These are phyloP conservation scores for Pandion haliaetus DNA, from an alignment of 2,113 vertebrate species.

Conservation along the genomic window DNA sequence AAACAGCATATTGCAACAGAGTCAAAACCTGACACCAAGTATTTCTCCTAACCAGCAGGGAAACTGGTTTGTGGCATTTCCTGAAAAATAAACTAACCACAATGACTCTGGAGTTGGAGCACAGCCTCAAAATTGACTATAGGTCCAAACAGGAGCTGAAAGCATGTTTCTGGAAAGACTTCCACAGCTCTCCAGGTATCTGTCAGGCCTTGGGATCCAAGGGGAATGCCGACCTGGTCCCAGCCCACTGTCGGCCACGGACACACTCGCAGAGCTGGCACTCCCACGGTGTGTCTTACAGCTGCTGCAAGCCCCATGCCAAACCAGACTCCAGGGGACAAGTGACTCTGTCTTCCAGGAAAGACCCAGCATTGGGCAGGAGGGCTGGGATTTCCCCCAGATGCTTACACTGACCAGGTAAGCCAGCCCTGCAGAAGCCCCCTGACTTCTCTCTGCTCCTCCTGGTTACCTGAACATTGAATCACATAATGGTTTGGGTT, in stretches of 20 bases:
- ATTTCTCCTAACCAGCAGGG: background rate
- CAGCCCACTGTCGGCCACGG: accelerated
- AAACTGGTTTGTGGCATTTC: background rate
- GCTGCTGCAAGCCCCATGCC: background rate
- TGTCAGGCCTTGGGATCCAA: background rate
- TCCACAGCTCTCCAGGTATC: background rate
- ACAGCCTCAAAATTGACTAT: background rate
- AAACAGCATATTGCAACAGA: conserved; percentile 22
- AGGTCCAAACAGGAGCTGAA: background rate
- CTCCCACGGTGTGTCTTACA: background rate
- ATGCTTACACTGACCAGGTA: background rate
- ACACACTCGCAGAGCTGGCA: background rate
- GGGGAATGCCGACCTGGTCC: background rate
- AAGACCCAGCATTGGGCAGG: background rate
- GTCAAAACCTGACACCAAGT: background rate
- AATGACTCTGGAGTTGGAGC: background rate
- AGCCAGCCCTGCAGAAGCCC: background rate
- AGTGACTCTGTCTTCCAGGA: background rate
- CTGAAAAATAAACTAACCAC: background rate
- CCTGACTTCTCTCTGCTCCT: background rate
- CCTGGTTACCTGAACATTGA: background rate
- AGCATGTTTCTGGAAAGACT: background rate
- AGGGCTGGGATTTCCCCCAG: background rate
- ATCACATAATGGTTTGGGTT: background rate
- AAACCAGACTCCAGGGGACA: accelerated